phyloP scores from a whole-genome alignment of 1,140 invertebrate genomes.

The Hypsibius dujardini region DNA sequence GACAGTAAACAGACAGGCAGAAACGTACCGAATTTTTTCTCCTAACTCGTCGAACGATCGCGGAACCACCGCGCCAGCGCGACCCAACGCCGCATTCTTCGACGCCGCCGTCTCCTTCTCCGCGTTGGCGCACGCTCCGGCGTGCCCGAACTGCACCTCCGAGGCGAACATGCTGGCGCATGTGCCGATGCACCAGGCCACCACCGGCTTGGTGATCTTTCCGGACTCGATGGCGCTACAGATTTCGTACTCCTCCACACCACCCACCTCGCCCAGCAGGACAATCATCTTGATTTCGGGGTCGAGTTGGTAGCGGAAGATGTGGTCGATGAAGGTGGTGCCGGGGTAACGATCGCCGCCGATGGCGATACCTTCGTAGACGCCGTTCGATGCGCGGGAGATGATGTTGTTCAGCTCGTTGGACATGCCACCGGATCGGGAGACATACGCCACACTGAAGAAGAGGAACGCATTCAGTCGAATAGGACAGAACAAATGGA shows the following conservation, averaged over 20 bases:
- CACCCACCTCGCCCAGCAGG: constrained; percentile 87
- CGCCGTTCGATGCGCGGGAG: constrained; percentile 86
- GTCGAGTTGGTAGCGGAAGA: constrained; percentile 59
- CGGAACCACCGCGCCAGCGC: constrained; percentile 72
- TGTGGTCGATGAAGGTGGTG: constrained; percentile 94
- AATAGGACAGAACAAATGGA: too few species aligned
- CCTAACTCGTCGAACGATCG: constrained; percentile 80
- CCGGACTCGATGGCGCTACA: constrained; percentile 64
- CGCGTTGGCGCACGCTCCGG: constrained; percentile 89
- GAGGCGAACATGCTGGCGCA: constrained; percentile 37
- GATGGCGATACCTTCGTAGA: constrained; percentile 93
- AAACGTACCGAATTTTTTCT: constrained; percentile 44
- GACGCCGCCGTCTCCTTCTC: constrained; percentile 77
- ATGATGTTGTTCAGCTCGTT: constrained; percentile 99
- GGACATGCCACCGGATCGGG: constrained; percentile 94
- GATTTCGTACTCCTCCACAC: constrained; percentile 97
- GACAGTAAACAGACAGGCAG: neutral
- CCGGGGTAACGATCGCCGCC: constrained; percentile 98
- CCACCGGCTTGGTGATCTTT: constrained; percentile 73
- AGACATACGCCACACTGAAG: constrained; percentile 85
- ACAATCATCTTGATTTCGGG: constrained; percentile 77
- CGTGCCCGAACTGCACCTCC: constrained; percentile 94
- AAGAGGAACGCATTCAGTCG: constrained; percentile 18
- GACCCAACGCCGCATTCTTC: constrained; percentile 69
- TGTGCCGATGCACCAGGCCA: constrained; percentile 96